phyloP scores from a whole-genome alignment of 2,797 vertebrate genomes.

The Odontamblyopus lacepedii region DNA sequence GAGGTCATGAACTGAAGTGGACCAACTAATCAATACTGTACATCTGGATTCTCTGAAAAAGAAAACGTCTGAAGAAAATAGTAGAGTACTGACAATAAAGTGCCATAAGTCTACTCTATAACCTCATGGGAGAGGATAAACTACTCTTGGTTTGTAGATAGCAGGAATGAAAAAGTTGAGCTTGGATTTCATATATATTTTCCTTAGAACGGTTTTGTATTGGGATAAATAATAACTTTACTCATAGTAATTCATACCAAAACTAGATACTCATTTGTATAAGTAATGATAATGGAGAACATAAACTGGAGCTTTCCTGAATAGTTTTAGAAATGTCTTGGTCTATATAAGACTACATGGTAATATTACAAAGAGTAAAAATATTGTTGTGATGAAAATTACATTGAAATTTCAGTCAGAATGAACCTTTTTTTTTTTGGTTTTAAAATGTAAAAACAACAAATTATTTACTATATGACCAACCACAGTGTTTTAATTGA shows the following conservation, averaged over 20 bases:
- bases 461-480: background rate
- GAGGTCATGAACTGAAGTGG: background rate
- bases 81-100: background rate
- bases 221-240: background rate
- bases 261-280: background rate
- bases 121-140: background rate
- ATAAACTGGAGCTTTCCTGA: too few relatives aligned
- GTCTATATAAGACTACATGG: too few relatives aligned
- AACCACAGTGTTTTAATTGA: too few relatives aligned
- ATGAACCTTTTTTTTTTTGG: too few relatives aligned
- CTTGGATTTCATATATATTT: too few relatives aligned
- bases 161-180: background rate
- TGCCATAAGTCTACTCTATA: background rate
- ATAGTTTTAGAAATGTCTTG: too few relatives aligned
- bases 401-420: background rate
- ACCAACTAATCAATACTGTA: background rate
- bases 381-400: background rate
- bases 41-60: constrained; percentile 7
- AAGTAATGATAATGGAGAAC: background rate
- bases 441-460: too few relatives aligned
- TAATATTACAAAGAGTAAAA: too few relatives aligned
- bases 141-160: background rate
- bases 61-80: background rate
- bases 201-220: background rate
- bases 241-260: too few relatives aligned